Conservation (phyloP, 2,888 invertebrate species). For the Ptychoptera contaminata region DNA sequence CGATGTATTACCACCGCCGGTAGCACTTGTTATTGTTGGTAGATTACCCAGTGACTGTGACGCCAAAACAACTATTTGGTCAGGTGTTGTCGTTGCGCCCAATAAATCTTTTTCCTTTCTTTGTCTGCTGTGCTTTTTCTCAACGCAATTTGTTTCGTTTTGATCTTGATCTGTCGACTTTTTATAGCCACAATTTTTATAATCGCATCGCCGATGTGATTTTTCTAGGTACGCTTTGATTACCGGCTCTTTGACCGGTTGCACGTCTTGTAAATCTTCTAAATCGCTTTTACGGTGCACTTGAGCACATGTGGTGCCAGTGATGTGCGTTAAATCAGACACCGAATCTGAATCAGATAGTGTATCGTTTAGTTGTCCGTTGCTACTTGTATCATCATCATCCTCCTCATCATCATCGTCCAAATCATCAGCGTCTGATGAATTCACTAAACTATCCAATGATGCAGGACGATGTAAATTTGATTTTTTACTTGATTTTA, state of each 20-base stretch:
- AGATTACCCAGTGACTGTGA: slow-evolving; percentile 3
- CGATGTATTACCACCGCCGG: background rate
- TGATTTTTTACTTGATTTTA: slow-evolving; percentile 9
- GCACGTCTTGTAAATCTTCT: slow-evolving; percentile 24
- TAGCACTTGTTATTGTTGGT: slow-evolving; percentile 1
- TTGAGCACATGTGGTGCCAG: slow-evolving; percentile 26
- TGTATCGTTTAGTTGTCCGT: slow-evolving; percentile 32
- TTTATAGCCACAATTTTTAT: slow-evolving; percentile 12
- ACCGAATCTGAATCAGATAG: slow-evolving; percentile 48
- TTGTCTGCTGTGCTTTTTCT: slow-evolving; percentile 5
- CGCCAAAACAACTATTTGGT: background rate
- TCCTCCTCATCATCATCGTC: slow-evolving; percentile 37
- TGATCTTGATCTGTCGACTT: slow-evolving; percentile 5
- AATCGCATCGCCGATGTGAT: slow-evolving; percentile 11
- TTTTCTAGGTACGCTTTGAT: slow-evolving; percentile 12
- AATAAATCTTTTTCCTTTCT: slow-evolving; percentile 13
- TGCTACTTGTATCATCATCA: slow-evolving; percentile 42
- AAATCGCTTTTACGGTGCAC: slow-evolving; percentile 26
- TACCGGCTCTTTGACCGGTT: slow-evolving; percentile 8
- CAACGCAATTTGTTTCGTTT: slow-evolving; percentile 2
- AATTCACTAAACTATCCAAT: slow-evolving; percentile 51
- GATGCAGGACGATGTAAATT: slow-evolving; percentile 33
- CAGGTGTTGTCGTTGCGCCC: slow-evolving; percentile 12
- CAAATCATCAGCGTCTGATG: slow-evolving; percentile 44
- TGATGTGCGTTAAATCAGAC: slow-evolving; percentile 41